Evolutionary conservation across 2,797 vertebrate species (phyloP), one percentile per base, ranked within the genome.

Genomic region (Phrynocephalus vlangalii): DNA sequence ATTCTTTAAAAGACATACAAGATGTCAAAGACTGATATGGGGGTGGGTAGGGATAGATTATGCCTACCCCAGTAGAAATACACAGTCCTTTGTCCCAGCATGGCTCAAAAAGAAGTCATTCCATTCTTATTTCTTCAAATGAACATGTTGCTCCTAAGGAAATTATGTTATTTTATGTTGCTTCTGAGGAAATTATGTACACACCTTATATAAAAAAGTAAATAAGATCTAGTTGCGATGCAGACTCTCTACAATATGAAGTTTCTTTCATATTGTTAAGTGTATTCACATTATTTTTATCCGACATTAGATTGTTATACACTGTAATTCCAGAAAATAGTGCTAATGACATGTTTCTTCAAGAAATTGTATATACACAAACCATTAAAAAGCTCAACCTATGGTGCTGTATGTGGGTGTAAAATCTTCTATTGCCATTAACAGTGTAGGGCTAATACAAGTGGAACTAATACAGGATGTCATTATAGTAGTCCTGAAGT

Each of bases 331-430:
- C 81, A 86, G 90, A 95, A 95, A 94, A 94, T 89, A 85, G 89
- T 93, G 92, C 90, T 92, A 86, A 92, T 87, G 93, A 77, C 84
- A 93, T 90, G 90, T 88, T 96, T 91, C 94, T 96, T 96, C 88
- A 94, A 94, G 91, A 96, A 96, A 94, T 86, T 85, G 81, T 91
- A 94, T 95, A 92, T 89, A 91, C 94, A 92, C 91, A 95, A 95
- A 90, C 88, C 94, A 94, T 96, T 96, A 94, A 79, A 92, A 93
- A 94, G 92, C 91, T 91, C 94, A 93, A 89, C 88, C 94, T 92
- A 92, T 90, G 86, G 91, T 94, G 71, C 87, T 92, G 73, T 63
- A 77, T 85, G 91, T 86, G 88, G 93, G 92, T 94, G 91, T 91
- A 82, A 85, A 93, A 90, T 70, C 85, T 87, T 89, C 82, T 92